Conservation (phyloP, 2,888 invertebrate genomes). For the Eledone cirrhosa region DNA sequence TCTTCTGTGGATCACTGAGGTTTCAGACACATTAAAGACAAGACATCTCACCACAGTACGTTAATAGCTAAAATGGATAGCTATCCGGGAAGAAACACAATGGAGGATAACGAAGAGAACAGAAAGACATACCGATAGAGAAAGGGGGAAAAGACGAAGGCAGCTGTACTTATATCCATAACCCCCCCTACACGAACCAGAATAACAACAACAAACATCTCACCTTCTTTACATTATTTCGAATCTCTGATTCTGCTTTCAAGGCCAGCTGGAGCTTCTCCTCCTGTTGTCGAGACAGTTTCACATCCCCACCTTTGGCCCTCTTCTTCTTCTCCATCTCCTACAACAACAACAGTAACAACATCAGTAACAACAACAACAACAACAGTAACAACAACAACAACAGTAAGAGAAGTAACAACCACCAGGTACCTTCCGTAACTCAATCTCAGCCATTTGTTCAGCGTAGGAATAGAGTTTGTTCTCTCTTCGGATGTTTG, state of each 20-base stretch:
- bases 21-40: too few relatives aligned
- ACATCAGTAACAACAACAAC: neutral
- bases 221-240: conserved; percentile 75
- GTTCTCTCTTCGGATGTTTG: conserved; percentile 91
- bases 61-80: too few relatives aligned
- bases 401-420: neutral
- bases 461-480: conserved; percentile 97
- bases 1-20: too few relatives aligned
- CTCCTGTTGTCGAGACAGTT: conserved; percentile 85
- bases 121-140: too few relatives aligned
- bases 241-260: conserved; percentile 83
- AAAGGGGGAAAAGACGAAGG: too few relatives aligned
- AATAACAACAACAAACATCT: conserved; percentile 2
- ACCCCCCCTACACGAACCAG: too few relatives aligned
- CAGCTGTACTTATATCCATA: too few relatives aligned
- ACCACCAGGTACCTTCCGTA: conserved; percentile 73
- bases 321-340: conserved; percentile 88
- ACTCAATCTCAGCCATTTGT: conserved; percentile 91
- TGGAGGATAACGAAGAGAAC: too few relatives aligned
- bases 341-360: conserved; percentile 8
- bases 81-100: too few relatives aligned
- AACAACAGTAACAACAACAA: neutral
- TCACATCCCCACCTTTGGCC: conserved; percentile 61
- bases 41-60: too few relatives aligned
- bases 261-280: conserved; percentile 87